Evolutionary conservation across 2,113 vertebrate genomes (phyloP).

Genomic region (Atrichornis clamosus): DNA sequence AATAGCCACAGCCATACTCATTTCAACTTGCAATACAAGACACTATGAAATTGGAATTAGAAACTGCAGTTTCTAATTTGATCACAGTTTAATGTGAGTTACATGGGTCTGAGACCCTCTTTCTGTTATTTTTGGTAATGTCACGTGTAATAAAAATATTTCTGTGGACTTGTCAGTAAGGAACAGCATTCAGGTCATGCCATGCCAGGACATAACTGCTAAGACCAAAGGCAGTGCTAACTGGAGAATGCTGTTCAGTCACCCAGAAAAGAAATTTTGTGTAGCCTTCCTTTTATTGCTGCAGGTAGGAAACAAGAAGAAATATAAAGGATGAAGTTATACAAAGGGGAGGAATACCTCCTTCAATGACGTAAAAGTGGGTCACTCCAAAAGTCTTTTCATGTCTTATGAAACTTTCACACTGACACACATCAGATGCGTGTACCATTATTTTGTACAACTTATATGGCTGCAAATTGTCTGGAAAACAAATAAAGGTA

Average conservation of each 20-base stretch:
- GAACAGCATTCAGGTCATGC: neutral
- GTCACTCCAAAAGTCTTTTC: slow-evolving; percentile 71
- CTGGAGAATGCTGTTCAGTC: neutral
- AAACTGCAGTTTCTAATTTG: neutral
- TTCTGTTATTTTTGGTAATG: neutral
- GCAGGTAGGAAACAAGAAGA: neutral
- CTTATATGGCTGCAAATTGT: slow-evolving; percentile 10
- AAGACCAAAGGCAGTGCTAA: neutral
- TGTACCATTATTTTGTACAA: slow-evolving; percentile 40
- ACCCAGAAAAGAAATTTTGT: neutral
- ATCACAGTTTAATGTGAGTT: neutral
- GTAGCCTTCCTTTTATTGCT: neutral
- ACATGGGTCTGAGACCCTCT: neutral
- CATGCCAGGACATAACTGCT: neutral
- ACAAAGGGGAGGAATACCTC: slow-evolving; percentile 67
- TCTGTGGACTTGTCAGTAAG: neutral
- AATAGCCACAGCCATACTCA: neutral
- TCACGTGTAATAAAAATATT: neutral
- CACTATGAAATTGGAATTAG: neutral
- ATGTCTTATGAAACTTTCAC: slow-evolving; percentile 64
- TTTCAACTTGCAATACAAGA: neutral
- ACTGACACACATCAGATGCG: slow-evolving; percentile 48
- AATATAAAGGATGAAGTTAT: neutral
- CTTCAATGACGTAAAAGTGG: slow-evolving; percentile 72
- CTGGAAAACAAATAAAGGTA: slow-evolving; percentile 15